Evolutionary conservation across 2,888 invertebrate species (phyloP), one percentile per base, ranked within the genome.

Genomic region (Tetranychus truncatus): DNA sequence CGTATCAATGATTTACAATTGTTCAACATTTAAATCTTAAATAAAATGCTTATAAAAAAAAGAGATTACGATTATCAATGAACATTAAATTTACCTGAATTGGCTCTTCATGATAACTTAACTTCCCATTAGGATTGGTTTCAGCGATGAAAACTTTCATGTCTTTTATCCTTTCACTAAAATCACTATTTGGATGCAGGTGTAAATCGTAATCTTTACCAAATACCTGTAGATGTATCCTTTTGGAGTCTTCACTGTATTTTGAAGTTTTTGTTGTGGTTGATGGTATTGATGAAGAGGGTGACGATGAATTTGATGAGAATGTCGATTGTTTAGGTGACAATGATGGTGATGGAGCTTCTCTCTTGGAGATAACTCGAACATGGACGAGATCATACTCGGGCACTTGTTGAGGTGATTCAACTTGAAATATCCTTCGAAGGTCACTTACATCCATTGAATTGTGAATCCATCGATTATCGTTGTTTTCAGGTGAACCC

Each of bases 361-460:
- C 74, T 71, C 80, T 69, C 75, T 79, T 80, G 11, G 76, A 74
- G 24, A 81, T 77, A 55, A 80, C 79, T 76, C 80, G 79, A 78
- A 92, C 86, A 79, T 89, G 88, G 75, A 92, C 88, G 80, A 92
- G 85, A 85, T 92, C 90, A 84, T 93, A 93, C 80, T 89, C 86
- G 55, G 55, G 55, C 55, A 55, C 90, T 82, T 88, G 85, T 80
- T 88, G 87, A 83, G 88, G 88, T 81, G 87, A 86, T 77, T 90
- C 89, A 80, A 91, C 90, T 84, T 92, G 91, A 85, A 93, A 93
- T 78, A 92, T 88, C 81, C 87, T 87, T 82, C 87, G 87, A 81
- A 92, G 85, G 84, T 93, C 92, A 78, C 90, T 89, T 81, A 87
- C 84, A 79, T 90, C 89, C 92, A 93, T 92, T 82, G 89, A 89